phyloP scores from a whole-genome alignment of 2,888 invertebrate species.

The Tetragonula carbonaria region DNA sequence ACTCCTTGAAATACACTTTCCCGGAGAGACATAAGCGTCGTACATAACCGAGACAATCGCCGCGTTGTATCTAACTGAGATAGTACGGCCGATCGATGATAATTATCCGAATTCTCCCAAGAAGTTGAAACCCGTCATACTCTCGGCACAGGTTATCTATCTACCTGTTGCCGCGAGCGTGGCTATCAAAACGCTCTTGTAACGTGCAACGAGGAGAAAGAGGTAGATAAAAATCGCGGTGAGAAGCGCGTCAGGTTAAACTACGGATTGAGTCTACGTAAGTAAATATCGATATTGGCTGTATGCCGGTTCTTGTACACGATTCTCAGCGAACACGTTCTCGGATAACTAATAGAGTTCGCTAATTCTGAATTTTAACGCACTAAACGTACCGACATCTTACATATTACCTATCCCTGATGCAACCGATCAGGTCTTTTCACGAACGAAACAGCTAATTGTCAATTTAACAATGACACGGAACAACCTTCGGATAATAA shows the following conservation, averaged over 20 bases:
- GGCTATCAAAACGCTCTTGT: background rate
- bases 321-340: background rate
- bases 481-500: too few relatives aligned
- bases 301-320: background rate
- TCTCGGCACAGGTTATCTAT: background rate
- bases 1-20: background rate
- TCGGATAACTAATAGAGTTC: background rate
- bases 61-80: background rate
- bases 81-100: background rate
- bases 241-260: background rate
- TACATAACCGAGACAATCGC: background rate
- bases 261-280: background rate
- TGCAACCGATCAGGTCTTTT: too few relatives aligned
- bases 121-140: background rate
- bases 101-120: background rate
- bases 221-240: background rate
- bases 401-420: too few relatives aligned
- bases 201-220: too few relatives aligned
- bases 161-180: slow-evolving; percentile 30
- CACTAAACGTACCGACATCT: too few relatives aligned
- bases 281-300: background rate
- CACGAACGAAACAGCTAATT: too few relatives aligned
- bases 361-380: background rate
- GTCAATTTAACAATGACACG: too few relatives aligned
- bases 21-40: background rate